Evolutionary conservation across 2,888 invertebrate genomes (phyloP), one percentile per base, ranked within the genome.

Genomic region (Elysia crispata): DNA sequence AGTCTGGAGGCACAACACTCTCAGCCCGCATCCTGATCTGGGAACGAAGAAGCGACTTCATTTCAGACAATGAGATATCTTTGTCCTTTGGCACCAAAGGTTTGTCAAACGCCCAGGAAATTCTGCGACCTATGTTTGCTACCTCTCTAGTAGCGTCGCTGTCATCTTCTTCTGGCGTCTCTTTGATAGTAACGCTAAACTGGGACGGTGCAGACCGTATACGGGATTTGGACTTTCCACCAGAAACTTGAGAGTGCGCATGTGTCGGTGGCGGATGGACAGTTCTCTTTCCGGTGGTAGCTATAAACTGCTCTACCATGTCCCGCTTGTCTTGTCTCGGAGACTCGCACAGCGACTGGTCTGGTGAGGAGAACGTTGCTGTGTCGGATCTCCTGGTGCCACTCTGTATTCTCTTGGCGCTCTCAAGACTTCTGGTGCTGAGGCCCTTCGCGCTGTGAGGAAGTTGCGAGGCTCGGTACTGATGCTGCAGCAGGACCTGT

Each of bases 91-190:
- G 87, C 54, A 89, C 78, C 25, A 86, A 64, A 0, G 90, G 89
- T 73, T 87, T 86, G 76, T 91, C 90, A 86, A 91, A 92, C 5
- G 91, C 91, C 92, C 92, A 92, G 8, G 91, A 91, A 0, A 90
- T 87, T 79, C 92, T 83, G 41, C 89, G 82, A 49, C 84, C 83
- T 1, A 87, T 81, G 30, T 77, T 78, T 8, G 86, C 85, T 30
- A 86, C 85, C 25, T 85, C 83, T 77, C 86, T 88, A 20, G 85
- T 84, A 8, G 85, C 84, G n/a, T 84, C 86, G 8, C 85, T 86
- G 23, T 85, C 84, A 1, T 83, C 83, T 57, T 88, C 85, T 54
- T 50, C 80, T 67, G 66, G 76, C 28, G 83, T 82, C 50, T 87
- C 87, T 70, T 86, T 84, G 60, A 88, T 89, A 18, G 86, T 86